A percentile compares a stretch with the other conserved stretches of the same genome.
Conservation (phyloP, 1,140 invertebrate species). For the Nautilus pompilius region DNA sequence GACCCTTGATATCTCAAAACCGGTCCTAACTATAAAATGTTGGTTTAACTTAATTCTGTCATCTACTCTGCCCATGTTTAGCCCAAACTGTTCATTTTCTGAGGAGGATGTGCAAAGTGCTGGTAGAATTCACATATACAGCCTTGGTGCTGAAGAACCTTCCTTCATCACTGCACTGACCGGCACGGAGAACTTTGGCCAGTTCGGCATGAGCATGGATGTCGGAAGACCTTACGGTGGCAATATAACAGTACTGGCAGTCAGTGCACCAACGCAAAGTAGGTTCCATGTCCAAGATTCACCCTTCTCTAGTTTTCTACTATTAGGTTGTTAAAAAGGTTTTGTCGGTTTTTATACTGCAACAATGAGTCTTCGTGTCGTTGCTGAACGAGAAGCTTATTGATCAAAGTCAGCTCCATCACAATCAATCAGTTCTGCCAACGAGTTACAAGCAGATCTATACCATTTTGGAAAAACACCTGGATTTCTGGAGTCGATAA, state of each 20-base stretch:
- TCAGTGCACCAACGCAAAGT: conserved; percentile 12
- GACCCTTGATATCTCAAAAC: too few species aligned
- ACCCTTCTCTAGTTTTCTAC: neutral
- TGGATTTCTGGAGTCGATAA: too few species aligned
- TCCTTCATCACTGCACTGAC: neutral
- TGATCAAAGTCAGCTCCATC: too few species aligned
- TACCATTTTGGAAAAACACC: too few species aligned
- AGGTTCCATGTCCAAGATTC: neutral
- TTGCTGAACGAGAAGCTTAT: too few species aligned
- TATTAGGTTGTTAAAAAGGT: too few species aligned
- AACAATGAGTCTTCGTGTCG: too few species aligned
- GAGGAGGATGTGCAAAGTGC: conserved; percentile 24
- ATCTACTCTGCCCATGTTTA: conserved; percentile 6
- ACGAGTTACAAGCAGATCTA: too few species aligned
- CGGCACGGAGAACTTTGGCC: conserved; percentile 16
- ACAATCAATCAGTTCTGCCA: too few species aligned
- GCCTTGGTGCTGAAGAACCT: conserved; percentile 1
- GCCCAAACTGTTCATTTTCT: conserved; percentile 23
- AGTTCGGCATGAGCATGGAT: conserved; percentile 24
- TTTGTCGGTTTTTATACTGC: too few species aligned
- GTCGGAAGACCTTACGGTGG: conserved; percentile 23
- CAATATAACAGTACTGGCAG: conserved; percentile 17
- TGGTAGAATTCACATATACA: conserved; percentile 22
- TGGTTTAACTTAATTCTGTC: too few species aligned
- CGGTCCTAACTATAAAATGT: too few species aligned